Evolutionary conservation across 2,797 vertebrate genomes (phyloP).

Genomic region (Pristis pectinata): DNA sequence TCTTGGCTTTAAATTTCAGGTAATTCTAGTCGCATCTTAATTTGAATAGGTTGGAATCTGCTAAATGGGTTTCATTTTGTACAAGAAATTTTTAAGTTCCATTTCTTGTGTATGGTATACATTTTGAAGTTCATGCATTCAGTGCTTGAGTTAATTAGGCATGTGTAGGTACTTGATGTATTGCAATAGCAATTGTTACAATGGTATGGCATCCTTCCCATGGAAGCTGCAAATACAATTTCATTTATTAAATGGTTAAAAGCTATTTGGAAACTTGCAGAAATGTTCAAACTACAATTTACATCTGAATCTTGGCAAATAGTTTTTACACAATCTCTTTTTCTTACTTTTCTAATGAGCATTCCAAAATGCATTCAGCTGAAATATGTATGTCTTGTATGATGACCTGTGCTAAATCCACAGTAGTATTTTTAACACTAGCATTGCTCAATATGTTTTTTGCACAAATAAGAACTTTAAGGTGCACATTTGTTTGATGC

Average conservation of each 20-base stretch:
- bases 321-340: background rate
- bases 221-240: slow-evolving; percentile 2
- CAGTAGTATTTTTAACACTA: background rate
- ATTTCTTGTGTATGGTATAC: background rate
- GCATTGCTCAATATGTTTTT: background rate
- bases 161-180: background rate
- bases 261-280: background rate
- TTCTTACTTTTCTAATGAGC: background rate
- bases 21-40: background rate
- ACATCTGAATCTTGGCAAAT: background rate
- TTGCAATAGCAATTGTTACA: background rate
- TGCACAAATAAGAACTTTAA: too few species aligned
- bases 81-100: background rate
- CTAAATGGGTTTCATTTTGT: background rate
- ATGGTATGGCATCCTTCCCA: background rate
- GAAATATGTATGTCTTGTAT: background rate
- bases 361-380: background rate
- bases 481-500: background rate
- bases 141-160: background rate
- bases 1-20: background rate
- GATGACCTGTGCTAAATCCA: background rate
- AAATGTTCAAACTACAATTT: background rate
- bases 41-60: background rate
- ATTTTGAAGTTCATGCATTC: background rate
- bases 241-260: slow-evolving; percentile 18